These are phyloP conservation scores for Oreochromis tanganicae DNA, from an alignment of 2,113 vertebrate species.

Conservation along the genomic window DNA sequence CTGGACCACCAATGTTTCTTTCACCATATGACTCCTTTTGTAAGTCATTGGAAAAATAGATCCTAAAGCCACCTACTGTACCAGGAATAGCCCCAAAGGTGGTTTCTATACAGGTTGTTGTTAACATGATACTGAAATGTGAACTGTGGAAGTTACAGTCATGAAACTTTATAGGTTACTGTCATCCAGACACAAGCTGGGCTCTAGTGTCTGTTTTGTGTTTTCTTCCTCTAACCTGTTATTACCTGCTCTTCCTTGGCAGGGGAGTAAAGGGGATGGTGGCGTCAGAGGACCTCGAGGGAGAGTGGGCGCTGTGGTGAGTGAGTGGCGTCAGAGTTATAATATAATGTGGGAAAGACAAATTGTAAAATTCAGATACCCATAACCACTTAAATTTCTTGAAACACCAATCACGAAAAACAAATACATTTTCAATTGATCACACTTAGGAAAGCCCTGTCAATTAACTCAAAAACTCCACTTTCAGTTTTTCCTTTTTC, in stretches of 20 bases:
- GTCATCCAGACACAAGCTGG: neutral
- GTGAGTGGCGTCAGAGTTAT: neutral
- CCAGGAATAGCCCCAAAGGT: neutral
- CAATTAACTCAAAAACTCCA: neutral
- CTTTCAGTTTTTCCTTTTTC: neutral
- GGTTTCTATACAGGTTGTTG: neutral
- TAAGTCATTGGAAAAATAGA: neutral
- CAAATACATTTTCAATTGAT: neutral
- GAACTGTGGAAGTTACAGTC: neutral
- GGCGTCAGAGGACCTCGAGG: slow-evolving; percentile 57
- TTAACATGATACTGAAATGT: neutral
- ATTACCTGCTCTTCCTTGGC: neutral
- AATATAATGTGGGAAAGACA: neutral
- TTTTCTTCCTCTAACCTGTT: neutral
- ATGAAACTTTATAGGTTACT: neutral
- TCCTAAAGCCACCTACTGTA: neutral
- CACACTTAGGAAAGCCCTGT: neutral
- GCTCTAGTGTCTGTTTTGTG: fast-evolving
- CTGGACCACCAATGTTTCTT: neutral
- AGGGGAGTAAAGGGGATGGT: slow-evolving; percentile 66
- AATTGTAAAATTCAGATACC: neutral
- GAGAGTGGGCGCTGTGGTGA: slow-evolving; percentile 57
- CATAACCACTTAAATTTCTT: neutral
- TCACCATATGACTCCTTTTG: neutral
- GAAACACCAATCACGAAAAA: neutral